Evolutionary conservation across 2,113 vertebrate genomes (phyloP).

Genomic region (Zosterops lateralis): DNA sequence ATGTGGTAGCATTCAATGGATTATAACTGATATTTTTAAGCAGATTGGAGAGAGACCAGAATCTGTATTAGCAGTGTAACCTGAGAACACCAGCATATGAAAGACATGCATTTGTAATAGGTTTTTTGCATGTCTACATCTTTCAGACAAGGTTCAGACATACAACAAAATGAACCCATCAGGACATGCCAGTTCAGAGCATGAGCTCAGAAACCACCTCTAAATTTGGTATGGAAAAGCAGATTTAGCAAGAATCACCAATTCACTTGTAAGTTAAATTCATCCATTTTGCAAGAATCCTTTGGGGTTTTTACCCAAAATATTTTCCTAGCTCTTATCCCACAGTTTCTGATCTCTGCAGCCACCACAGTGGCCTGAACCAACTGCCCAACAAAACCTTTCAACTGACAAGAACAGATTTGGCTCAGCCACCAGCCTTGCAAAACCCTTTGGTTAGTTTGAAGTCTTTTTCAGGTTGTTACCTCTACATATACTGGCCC

Average conservation of each 20-base stretch:
- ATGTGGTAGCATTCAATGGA: neutral
- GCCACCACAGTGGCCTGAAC: neutral
- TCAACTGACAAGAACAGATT: neutral
- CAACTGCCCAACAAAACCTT: neutral
- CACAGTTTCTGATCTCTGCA: neutral
- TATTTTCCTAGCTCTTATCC: neutral
- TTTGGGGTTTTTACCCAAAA: neutral
- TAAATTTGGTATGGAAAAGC: neutral
- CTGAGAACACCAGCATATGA: neutral
- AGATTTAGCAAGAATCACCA: neutral
- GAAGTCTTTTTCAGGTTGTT: constrained; percentile 16
- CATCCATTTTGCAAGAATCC: neutral
- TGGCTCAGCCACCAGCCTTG: neutral
- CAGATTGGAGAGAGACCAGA: neutral
- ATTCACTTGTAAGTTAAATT: neutral
- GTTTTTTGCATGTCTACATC: neutral
- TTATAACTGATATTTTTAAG: neutral
- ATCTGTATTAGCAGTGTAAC: neutral
- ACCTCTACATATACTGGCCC: constrained; percentile 89
- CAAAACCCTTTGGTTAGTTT: neutral
- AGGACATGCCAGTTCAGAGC: neutral
- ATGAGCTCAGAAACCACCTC: neutral
- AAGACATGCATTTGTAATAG: neutral
- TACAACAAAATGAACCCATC: neutral
- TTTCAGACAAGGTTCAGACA: neutral